phyloP scores from a whole-genome alignment of 1,140 invertebrate species.

The Nylanderia fulva region DNA sequence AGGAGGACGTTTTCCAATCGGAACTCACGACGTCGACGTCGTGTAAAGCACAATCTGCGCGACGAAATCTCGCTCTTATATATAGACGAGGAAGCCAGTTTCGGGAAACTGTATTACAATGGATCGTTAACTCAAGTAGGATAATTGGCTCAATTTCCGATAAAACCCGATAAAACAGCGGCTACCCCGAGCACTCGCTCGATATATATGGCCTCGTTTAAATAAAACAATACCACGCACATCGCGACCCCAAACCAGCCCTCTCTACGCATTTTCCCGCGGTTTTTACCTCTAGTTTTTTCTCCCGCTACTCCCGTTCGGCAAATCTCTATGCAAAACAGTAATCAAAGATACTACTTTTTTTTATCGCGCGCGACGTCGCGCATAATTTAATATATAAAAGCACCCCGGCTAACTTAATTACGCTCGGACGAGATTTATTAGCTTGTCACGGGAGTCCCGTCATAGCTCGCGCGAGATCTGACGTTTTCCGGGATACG shows the following conservation, averaged over 20 bases:
- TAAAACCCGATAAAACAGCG: slow-evolving; percentile 42
- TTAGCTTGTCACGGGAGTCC: slow-evolving; percentile 34
- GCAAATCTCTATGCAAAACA: slow-evolving; percentile 40
- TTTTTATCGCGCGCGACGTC: slow-evolving; percentile 24
- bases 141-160: slow-evolving; percentile 73
- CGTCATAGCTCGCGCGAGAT: slow-evolving; percentile 17
- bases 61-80: slow-evolving; percentile 18
- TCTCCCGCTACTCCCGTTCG: background rate
- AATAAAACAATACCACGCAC: slow-evolving; percentile 68
- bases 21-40: background rate
- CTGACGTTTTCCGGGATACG: background rate
- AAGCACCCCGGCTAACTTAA: slow-evolving; percentile 33
- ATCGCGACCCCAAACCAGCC: too few relatives aligned
- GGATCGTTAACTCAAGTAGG: slow-evolving; percentile 68
- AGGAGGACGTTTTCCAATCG: slow-evolving; percentile 52
- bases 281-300: background rate
- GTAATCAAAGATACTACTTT: slow-evolving; percentile 54
- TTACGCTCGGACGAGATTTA: slow-evolving; percentile 50
- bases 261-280: background rate
- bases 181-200: background rate
- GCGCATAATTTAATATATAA: slow-evolving; percentile 54
- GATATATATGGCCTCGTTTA: slow-evolving; percentile 14
- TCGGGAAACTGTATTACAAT: slow-evolving; percentile 68
- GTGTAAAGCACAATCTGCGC: slow-evolving; percentile 29
- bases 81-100: too few relatives aligned